Evolutionary conservation across 2,113 vertebrate genomes (phyloP), one percentile per base, ranked within the genome.

Genomic region (Tragelaphus scriptus): DNA sequence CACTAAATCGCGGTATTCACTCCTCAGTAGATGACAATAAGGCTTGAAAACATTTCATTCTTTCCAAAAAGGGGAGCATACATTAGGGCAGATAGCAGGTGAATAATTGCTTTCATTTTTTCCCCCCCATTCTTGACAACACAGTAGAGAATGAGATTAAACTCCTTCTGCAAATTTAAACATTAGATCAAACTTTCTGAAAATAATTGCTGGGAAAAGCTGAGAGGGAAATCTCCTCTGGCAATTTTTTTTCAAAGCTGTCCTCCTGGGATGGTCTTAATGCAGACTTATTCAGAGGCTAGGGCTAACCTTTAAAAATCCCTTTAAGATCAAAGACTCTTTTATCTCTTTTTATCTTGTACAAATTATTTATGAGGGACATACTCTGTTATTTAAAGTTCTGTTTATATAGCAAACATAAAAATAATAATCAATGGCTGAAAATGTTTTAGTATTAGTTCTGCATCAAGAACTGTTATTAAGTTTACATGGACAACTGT

Each of bases 231-330:
- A 89, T 93, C 51, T 95, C 61, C 95, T 93, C 84, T 75, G 59
- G 77, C 21, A 88, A 95, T 96, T 91, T 91, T 58, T 97, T 95
- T 97, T 96, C 91, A 98, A 97, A 94, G 59, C 89, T 91, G 36
- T 95, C 59, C 81, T 96, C 88, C 89, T 91, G 85, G 71, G 90
- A 97, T 32, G 63, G 13, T 92, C n/a, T 96, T 75, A 95, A 94
- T 86, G 90, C 4, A 26, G 23, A 94, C 1, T 25, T 71, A 96
- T 40, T 94, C 93, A 75, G 71, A 97, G 15, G 26, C 36, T 17
- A 40, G 16, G 5, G 6, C 28, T 94, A 97, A 95, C 65, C 91
- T 97, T 96, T 89, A 88, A 95, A 98, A 97, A 91, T 97, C 44
- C 88, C 55, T 59, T 90, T 90, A 71, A 94, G 90, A 94, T 63